These are phyloP conservation scores for Brachylomia viminalis DNA, from an alignment of 2,888 invertebrate species.

Conservation along the genomic window DNA sequence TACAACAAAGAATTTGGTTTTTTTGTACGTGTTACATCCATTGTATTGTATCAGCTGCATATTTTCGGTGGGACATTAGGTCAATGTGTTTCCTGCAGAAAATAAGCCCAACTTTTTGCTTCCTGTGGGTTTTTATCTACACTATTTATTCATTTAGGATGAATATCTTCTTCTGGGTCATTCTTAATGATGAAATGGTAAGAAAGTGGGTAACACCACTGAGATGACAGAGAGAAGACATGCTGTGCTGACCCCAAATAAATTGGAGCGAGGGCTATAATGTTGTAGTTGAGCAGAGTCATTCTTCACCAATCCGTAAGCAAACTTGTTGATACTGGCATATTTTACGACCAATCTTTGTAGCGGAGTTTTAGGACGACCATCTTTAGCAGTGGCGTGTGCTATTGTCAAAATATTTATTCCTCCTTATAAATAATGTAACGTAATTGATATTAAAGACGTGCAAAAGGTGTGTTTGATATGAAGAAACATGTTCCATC, in stretches of 20 bases:
- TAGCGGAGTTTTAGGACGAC: not conserved
- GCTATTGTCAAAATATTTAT: conserved; percentile 24
- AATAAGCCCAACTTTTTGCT: not conserved
- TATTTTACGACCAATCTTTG: not conserved
- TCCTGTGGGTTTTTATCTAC: not conserved
- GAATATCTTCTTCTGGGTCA: too few species aligned
- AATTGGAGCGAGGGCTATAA: too few species aligned
- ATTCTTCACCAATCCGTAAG: not conserved
- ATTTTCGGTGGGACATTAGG: conserved; percentile 7
- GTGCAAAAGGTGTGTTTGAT: conserved; percentile 49
- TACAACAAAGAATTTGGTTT: conserved; percentile 4
- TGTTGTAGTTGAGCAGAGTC: too few species aligned
- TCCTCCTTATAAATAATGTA: not conserved
- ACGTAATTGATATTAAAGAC: conserved; percentile 6
- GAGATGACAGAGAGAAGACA: too few species aligned
- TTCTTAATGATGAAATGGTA: too few species aligned
- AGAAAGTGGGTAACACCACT: too few species aligned
- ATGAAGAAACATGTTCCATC: conserved; percentile 15
- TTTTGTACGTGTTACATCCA: conserved; percentile 22
- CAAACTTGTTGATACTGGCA: not conserved
- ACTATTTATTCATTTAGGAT: too few species aligned
- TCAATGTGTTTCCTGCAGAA: not conserved
- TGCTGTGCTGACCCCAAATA: too few species aligned
- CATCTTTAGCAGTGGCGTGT: not conserved
- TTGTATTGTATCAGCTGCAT: conserved; percentile 9